Evolutionary conservation across 2,888 invertebrate species (phyloP).

Genomic region (Clusia tigrina): DNA sequence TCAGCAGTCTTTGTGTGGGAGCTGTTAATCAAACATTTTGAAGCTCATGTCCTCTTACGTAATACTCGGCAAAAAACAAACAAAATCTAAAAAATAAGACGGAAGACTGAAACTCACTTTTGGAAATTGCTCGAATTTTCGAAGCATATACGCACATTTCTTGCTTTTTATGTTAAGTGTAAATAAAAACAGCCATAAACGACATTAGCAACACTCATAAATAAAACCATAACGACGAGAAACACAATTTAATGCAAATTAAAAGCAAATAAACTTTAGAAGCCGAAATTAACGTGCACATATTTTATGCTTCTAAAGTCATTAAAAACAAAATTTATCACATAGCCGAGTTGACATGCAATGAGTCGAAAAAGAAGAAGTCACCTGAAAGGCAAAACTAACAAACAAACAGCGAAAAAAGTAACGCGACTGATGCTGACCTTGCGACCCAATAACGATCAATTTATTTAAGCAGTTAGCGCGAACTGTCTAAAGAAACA

Average conservation of each 20-base stretch:
- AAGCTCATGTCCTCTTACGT: too few relatives aligned
- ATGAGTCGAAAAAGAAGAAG: not conserved
- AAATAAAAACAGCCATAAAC: too few relatives aligned
- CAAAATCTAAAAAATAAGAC: too few relatives aligned
- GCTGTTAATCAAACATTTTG: too few relatives aligned
- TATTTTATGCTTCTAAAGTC: not conserved
- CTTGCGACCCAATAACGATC: conserved; percentile 22
- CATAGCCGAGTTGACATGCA: not conserved
- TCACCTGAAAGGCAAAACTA: not conserved
- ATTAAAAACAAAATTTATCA: conserved; percentile 11
- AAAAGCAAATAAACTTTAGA: conserved; percentile 2
- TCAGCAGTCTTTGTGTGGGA: too few relatives aligned
- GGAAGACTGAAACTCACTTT: too few relatives aligned
- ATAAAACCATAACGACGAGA: not conserved
- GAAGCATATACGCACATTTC: too few relatives aligned
- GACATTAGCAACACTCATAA: conserved; percentile 2
- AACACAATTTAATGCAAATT: conserved; percentile 7
- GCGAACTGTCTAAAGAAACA: conserved; percentile 3
- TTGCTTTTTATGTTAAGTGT: too few relatives aligned
- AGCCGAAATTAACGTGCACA: conserved; percentile 5
- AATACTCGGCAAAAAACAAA: too few relatives aligned
- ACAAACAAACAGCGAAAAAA: too few relatives aligned
- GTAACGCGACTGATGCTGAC: conserved; percentile 9
- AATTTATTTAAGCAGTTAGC: not conserved
- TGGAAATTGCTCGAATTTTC: too few relatives aligned